These are phyloP conservation scores for Myrmophylax atrothorax DNA, from an alignment of 2,113 vertebrate genomes.

Conservation along the genomic window DNA sequence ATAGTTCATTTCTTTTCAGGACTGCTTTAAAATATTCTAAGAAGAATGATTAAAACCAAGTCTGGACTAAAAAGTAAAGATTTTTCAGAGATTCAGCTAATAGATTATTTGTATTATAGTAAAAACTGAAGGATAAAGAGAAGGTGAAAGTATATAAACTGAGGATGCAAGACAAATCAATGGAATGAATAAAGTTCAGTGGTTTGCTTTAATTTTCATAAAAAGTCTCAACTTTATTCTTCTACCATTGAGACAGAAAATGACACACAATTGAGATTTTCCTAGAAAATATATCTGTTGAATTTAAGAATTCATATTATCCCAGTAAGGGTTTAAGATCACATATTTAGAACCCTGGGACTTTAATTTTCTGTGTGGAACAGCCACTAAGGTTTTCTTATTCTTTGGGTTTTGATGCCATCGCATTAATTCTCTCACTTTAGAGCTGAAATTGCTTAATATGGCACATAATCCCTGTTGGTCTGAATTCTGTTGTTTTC, in stretches of 20 bases:
- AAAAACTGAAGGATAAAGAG: background rate
- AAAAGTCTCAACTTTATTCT: background rate
- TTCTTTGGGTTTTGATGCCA: background rate
- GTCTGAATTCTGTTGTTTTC: background rate
- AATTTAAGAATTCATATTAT: background rate
- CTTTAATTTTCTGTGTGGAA: background rate
- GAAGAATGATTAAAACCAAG: background rate
- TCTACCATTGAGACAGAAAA: background rate
- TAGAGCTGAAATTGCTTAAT: background rate
- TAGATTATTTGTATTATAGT: background rate
- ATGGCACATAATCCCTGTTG: background rate
- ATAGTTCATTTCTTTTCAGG: background rate
- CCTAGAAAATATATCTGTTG: background rate
- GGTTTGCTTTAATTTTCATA: background rate
- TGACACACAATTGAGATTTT: background rate
- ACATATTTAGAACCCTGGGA: background rate
- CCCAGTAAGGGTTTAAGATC: background rate
- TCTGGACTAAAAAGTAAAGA: background rate
- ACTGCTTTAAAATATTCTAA: background rate
- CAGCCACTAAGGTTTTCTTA: background rate
- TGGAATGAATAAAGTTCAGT: background rate
- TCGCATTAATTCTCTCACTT: background rate
- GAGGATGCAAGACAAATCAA: background rate
- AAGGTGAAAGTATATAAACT: background rate
- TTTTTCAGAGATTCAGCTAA: background rate